Base-by-base conservation (phyloP, 2,797 vertebrate species). In the Peromyscus eremicus region DNA sequence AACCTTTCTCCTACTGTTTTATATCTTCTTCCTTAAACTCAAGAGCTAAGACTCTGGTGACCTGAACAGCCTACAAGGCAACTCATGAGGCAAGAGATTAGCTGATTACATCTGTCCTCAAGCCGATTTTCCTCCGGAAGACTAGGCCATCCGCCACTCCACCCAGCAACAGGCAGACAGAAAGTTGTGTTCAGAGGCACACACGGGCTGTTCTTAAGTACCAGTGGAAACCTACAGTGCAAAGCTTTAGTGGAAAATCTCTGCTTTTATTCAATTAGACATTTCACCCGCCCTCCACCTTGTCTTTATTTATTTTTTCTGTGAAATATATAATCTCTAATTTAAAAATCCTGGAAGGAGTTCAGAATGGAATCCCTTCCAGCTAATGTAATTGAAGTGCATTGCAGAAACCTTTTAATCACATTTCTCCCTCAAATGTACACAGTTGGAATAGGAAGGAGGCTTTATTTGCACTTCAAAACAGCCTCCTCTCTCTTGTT, bases 361-460 rank as follows among this genome's bases (percentile, higher is more conserved):
- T 96, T 98, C 94, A 97, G 84, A 97, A 96, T 77, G 68, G 37
- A 96, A 95, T 95, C 75, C 92, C 75, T 92, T 91, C 60, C 91
- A 87, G 60, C 55, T 92, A 94, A 96, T 96, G 95, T 92, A 93
- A 98, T 93, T 95, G 91, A 94, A 96, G 52, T 73, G 71, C 71
- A 84, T 96, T 95, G 91, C 89, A 89, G 92, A 92, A 97, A 80
- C 37, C 29, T 92, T 97, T 96, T 82, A 85, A 97, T 97, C 93
- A 91, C 55, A 68, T 64, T 83, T 23, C 19, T 29, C 19, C 46
- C 40, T 2, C 90, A 85, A 21, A 52, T 95, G 89, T 75, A 94
- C 79, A 52, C 91, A 96, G 89, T 94, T 94, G 70, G 86, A 84
- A 94, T 82, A 92, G 79, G 76, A 85, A 75, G 62, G 82, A 79